Evolutionary conservation across 1,140 invertebrate genomes (phyloP), one percentile per base, ranked within the genome.

Genomic region (Penaeus chinensis): DNA sequence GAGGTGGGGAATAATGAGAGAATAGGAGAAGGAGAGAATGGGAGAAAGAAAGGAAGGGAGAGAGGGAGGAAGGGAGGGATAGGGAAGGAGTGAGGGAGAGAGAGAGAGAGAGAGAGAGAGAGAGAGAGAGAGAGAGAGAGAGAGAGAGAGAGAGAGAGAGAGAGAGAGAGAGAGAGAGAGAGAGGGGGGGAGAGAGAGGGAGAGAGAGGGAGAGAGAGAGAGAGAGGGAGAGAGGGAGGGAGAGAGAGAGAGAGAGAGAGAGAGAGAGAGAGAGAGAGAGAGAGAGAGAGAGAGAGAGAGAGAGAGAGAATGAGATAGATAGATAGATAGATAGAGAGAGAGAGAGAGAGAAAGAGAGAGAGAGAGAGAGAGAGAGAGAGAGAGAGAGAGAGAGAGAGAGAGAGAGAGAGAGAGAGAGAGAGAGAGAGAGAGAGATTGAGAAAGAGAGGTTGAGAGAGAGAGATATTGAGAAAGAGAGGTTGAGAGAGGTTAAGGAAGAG

Each of bases 101-200:
- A 84, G 24, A 3, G 2, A 66, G 62, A 66, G 20, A 42, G 65
- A 47, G 65, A 66, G 65, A 37, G 27, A n/a, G n/a, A 42, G 37
- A 32, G 27, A 42, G 42, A 22, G 54, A 84, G 65, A 54, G 47
- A 71, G 27, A 27, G 32, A 71, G 69, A 42, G 82, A 84, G 42
- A 76, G 47, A 84, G 82, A 66, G 62, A 69, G 62, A 66, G 80
- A 42, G 42, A 22, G 54, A 84, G 65, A 24, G 47, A 71, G 60
- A 27, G 32, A 71, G 69, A 42, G 82, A 76, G 66, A 76, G 69
- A 84, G 82, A 66, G 62, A 69, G 62, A 82, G 3, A 82, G 27
- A 37, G 80, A 82, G 62, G 65, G 4, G 3, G 62, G 32, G 24
- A 66, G 27, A 66, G 32, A 66, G 63, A 71, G 82, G 74, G 65